A percentile compares a stretch with the other conserved stretches of the same genome.
Conservation (phyloP, 2,797 vertebrate species). For the Tenualosa ilisha region DNA sequence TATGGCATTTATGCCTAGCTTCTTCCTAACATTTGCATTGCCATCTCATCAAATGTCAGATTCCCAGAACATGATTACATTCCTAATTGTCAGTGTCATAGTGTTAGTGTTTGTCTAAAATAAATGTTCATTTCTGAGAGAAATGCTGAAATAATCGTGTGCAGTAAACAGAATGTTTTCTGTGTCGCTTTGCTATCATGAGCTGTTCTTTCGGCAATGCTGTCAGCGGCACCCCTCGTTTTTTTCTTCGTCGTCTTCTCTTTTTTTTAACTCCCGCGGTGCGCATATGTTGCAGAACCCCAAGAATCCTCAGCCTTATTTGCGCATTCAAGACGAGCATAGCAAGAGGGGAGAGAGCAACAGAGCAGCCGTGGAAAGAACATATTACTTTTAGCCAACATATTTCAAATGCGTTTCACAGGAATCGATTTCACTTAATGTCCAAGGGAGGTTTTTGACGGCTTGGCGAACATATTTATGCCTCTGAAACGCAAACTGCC, state of each 20-base stretch:
- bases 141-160: no score
- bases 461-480: background rate
- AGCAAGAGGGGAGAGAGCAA: background rate
- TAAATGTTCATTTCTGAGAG: no score
- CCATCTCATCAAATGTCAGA: no score
- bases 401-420: background rate
- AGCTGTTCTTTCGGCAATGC: background rate
- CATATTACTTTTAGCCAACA: background rate
- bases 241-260: background rate
- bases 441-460: background rate
- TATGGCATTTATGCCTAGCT: no score
- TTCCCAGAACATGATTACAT: no score
- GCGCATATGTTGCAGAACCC: constrained; percentile 17
- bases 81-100: no score
- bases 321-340: constrained; percentile 7
- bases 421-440: background rate
- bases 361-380: background rate
- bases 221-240: background rate
- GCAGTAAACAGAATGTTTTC: no score
- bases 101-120: no score
- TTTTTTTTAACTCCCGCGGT: background rate
- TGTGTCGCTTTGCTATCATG: background rate
- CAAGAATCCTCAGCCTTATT: constrained; percentile 3
- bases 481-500: background rate
- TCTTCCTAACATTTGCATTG: no score